Evolutionary conservation across 2,888 invertebrate species (phyloP), one percentile per base, ranked within the genome.

Genomic region (Azorinus chamasolen): DNA sequence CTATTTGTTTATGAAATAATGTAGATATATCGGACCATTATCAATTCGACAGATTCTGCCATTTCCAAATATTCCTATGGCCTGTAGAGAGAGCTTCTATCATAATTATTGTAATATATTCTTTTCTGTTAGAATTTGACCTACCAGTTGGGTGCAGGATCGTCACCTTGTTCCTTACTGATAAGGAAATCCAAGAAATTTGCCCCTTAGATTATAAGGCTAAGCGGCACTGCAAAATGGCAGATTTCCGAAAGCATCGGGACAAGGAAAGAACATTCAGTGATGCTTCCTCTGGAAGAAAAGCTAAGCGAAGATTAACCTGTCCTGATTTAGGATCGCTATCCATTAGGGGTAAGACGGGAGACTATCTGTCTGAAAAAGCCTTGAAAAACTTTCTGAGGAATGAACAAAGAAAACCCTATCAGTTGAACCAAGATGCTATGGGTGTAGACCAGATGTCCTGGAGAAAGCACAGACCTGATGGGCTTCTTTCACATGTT

Each of bases 131-230:
- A 73, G 95, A 95, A 81, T 96, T 96, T 83, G 96, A 96, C 57
- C 93, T 97, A 66, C 97, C 97, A 0, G 93, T 96, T 20, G 97
- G 97, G 0, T 96, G 97, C 0, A 96, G 97, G 91, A 94, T 97
- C 73, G 93, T 97, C 41, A 95, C 95, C 27, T 96, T 97, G 0
- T 97, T 96, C 89, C 94, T 97, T 32, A 95, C 95, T 0, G 94
- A 94, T 73, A 94, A 94, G 66, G 95, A 96, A 78, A 76, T 82
- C 53, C 25, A 55, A 2, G 59, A 75, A 20, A 69, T 84, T 16
- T 43, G 50, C 37, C 79, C 79, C 12, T 53, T 75, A 5, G 55
- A 79, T 20, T 39, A 65, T n/a, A 45, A 59, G 1, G 45, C 69
- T 20, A 72, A 62, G 54, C 53, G 72, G 24, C 83, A 86, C 50